Base-by-base conservation (phyloP, 37 sponge, comb jelly and placozoan genomes). In the Bolinopsis microptera region DNA sequence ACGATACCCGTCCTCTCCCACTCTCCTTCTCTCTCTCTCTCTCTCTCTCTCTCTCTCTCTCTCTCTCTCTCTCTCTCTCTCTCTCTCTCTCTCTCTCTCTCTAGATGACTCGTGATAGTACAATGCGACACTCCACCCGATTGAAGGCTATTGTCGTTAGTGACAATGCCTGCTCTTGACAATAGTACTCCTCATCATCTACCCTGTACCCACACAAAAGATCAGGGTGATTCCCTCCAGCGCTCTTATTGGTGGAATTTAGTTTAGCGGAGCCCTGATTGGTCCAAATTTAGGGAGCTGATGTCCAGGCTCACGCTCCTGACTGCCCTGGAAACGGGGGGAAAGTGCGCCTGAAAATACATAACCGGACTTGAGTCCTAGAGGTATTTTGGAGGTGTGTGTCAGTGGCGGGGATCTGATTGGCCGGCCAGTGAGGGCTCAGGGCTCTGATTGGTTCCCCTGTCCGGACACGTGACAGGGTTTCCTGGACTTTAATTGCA, bases 401-500 rank as follows among this genome's bases (percentile, higher is more conserved):
- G 61, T 48, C 61, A 48, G 61, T 5, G 13, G 61, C 9, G 13
- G 61, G 5, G 61, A 5, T 13, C 5, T 48, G 61, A 48, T 48
- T 48, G 61, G 61, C 13, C 61, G 61, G 13, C 9, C 61, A 48
- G 61, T 5, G 5, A 48, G 61, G 61, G 13, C 61, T 5, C 30
- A 3, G 74, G 24, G 2, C 74, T 70, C 74, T 26, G 28, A 70
- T 70, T 70, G 74, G 74, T 22, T 22, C 74, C 30, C 74, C 21
- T 8, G 28, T 22, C 30, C 25, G 30, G 28, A 1, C 74, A 70
- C 74, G 74, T 70, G 74, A 70, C 74, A 8, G 30, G 74, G 30
- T 70, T 70, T 70, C 74, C 74, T 70, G 74, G 74, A 70, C 74
- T 22, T 70, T 70, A 70, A 70, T 70, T 70, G 74, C 28, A 70